Evolutionary conservation across 2,113 vertebrate genomes (phyloP).

Genomic region (Proteles cristata): DNA sequence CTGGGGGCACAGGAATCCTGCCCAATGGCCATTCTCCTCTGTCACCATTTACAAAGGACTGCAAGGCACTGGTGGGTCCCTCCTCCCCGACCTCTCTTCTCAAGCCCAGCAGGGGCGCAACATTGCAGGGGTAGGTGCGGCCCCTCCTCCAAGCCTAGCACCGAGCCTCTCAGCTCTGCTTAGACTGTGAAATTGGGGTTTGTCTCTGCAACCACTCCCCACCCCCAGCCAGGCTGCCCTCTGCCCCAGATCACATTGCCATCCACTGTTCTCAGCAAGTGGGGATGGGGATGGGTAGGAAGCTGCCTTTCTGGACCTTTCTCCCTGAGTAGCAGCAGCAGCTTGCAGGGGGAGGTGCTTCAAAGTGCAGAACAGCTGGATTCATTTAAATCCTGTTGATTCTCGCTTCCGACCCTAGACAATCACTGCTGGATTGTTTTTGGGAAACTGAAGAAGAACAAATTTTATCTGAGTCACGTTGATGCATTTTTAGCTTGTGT

Average conservation of each 20-base stretch:
- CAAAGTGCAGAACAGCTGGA: not conserved
- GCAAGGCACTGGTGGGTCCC: not conserved
- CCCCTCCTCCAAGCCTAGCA: fast-evolving
- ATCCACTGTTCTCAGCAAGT: not conserved
- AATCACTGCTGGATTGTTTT: not conserved
- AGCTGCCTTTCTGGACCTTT: not conserved
- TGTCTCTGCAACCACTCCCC: not conserved
- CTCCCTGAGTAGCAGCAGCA: not conserved
- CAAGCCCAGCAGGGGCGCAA: not conserved
- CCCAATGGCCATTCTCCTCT: not conserved
- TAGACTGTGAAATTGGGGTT: not conserved
- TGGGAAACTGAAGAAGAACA: not conserved
- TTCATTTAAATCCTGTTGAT: not conserved
- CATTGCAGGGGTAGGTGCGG: not conserved
- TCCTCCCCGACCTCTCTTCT: not conserved
- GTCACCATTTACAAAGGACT: not conserved
- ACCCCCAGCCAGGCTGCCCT: not conserved
- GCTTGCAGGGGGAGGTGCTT: not conserved
- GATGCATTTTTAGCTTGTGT: not conserved
- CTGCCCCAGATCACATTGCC: not conserved
- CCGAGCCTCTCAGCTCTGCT: not conserved
- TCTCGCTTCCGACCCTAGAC: not conserved
- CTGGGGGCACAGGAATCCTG: fast-evolving
- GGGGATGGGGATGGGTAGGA: not conserved
- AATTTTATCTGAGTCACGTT: not conserved